phyloP scores from a whole-genome alignment of 2,888 invertebrate genomes.

The Drosophila siamana region DNA sequence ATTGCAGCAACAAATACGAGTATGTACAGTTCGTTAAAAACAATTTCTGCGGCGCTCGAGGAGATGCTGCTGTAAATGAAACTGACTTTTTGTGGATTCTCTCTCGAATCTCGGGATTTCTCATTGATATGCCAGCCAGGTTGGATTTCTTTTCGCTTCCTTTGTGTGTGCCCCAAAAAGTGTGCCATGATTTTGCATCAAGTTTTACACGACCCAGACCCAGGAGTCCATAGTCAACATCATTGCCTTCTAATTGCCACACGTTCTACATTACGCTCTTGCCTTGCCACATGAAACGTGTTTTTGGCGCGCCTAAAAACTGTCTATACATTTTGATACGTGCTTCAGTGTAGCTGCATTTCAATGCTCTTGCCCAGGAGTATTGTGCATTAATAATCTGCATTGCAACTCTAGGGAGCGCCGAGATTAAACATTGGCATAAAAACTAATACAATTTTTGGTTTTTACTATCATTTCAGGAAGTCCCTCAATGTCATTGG shows the following conservation, averaged over 20 bases:
- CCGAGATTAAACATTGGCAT: background rate
- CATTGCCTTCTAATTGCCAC: slow-evolving; percentile 55
- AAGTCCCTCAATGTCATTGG: background rate
- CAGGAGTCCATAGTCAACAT: slow-evolving; percentile 32
- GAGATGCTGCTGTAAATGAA: slow-evolving; percentile 40
- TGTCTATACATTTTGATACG: background rate
- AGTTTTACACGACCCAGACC: too few species aligned
- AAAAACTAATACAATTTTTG: background rate
- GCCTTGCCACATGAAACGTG: slow-evolving; percentile 36
- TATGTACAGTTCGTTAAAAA: slow-evolving; percentile 25
- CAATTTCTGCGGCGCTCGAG: slow-evolving; percentile 5
- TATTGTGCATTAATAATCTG: background rate
- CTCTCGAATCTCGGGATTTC: slow-evolving; percentile 4
- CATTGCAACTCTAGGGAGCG: background rate
- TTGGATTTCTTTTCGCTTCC: background rate
- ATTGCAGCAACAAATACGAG: slow-evolving; percentile 21
- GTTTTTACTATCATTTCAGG: background rate
- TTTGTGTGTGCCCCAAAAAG: slow-evolving; percentile 33
- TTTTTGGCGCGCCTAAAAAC: slow-evolving; percentile 8
- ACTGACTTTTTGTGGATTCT: slow-evolving; percentile 14
- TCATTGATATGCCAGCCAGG: slow-evolving; percentile 54
- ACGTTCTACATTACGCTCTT: slow-evolving; percentile 51
- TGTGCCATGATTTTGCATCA: slow-evolving; percentile 19
- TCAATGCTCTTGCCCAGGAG: background rate
- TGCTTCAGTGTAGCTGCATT: background rate